A percentile compares a stretch with the other conserved stretches of the same genome.
Evolutionary conservation across 2,113 vertebrate species (phyloP).

Genomic region (Lanius collurio): DNA sequence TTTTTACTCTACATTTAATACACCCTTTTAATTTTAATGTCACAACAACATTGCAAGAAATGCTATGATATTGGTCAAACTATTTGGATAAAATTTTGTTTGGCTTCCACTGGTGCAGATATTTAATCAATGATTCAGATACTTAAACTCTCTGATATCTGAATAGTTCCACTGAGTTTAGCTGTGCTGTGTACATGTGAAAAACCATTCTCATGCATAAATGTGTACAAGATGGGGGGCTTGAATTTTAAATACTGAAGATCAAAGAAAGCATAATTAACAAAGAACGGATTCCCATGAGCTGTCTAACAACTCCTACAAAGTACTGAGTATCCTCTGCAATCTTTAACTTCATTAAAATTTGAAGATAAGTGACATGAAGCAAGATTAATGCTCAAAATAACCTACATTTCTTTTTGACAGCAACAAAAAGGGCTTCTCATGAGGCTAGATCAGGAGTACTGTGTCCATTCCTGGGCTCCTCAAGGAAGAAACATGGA

Average conservation of each 20-base stretch:
- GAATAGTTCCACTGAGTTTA: neutral
- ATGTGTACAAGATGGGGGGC: neutral
- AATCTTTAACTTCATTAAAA: neutral
- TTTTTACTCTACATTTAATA: neutral
- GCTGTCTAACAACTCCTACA: neutral
- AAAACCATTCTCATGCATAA: neutral
- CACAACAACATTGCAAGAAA: neutral
- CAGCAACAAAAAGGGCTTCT: neutral
- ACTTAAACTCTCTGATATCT: neutral
- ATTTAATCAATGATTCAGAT: neutral
- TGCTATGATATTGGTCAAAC: neutral
- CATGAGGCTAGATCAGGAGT: neutral
- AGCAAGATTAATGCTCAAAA: neutral
- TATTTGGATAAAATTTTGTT: neutral
- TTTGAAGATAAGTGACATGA: neutral
- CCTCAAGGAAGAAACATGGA: neutral
- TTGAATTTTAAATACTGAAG: neutral
- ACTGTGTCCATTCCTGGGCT: neutral
- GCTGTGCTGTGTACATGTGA: neutral
- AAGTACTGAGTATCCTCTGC: neutral
- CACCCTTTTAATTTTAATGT: neutral
- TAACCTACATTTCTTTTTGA: neutral
- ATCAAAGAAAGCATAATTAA: constrained; percentile 40
- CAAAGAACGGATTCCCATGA: constrained; percentile 11
- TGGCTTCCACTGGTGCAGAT: neutral